Evolutionary conservation across 2,888 invertebrate genomes (phyloP).

Genomic region (Caenorhabditis sp.): DNA sequence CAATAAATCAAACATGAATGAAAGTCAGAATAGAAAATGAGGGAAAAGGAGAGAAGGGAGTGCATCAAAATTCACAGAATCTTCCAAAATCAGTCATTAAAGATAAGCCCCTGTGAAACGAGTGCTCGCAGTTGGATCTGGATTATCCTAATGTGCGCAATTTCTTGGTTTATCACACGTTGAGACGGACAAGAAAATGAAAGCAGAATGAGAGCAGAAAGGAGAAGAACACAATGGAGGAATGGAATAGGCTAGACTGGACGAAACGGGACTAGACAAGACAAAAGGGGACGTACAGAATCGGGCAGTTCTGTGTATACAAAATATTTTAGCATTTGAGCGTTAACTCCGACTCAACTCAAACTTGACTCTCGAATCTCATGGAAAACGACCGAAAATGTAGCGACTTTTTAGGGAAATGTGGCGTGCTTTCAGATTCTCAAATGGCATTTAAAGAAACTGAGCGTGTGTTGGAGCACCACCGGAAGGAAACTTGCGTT

Average conservation of each 20-base stretch:
- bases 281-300: not conserved
- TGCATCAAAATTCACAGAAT: constrained; percentile 35
- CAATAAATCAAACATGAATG: not conserved
- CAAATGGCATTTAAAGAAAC: constrained; percentile 51
- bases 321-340: not conserved
- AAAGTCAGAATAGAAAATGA: constrained; percentile 3
- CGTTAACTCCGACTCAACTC: too few relatives aligned
- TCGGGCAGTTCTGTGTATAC: not conserved
- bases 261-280: too few relatives aligned
- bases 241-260: too few relatives aligned
- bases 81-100: constrained; percentile 46
- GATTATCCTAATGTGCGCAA: constrained; percentile 57
- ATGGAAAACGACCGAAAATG: not conserved
- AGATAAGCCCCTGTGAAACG: constrained; percentile 14
- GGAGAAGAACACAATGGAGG: too few relatives aligned
- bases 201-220: constrained; percentile 8
- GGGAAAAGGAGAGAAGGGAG: constrained; percentile 7
- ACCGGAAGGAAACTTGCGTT: constrained; percentile 70
- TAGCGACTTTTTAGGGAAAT: constrained; percentile 44
- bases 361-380: not conserved
- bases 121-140: constrained; percentile 43
- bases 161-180: constrained; percentile 19
- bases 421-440: constrained; percentile 58
- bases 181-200: not conserved
- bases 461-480: constrained; percentile 36